Evolutionary conservation across 1,140 invertebrate genomes (phyloP).

Genomic region (Temnothorax curvispinosus): DNA sequence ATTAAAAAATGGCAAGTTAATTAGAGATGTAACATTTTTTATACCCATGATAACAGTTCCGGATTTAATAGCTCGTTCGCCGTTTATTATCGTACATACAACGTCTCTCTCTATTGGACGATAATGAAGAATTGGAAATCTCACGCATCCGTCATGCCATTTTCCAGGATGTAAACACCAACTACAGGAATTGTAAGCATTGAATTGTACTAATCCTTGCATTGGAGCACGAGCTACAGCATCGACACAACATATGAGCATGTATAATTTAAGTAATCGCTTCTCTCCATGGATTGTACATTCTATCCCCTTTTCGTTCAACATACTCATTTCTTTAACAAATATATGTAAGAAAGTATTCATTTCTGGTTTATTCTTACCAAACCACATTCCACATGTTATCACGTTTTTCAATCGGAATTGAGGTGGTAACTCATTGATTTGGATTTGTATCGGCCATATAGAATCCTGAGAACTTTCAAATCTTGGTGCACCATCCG

Average conservation of each 20-base stretch:
- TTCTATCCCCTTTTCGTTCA: neutral
- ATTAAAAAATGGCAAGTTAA: neutral
- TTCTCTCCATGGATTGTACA: neutral
- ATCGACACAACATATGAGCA: neutral
- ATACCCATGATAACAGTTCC: neutral
- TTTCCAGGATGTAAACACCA: neutral
- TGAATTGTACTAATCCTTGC: neutral
- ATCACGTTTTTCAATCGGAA: neutral
- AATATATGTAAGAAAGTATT: neutral
- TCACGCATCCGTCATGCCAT: neutral
- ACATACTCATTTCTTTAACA: neutral
- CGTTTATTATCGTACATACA: neutral
- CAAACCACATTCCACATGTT: neutral
- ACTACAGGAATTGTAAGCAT: neutral
- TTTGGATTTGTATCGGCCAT: neutral
- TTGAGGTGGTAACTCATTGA: neutral
- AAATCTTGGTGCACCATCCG: neutral
- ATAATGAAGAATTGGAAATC: slow-evolving; percentile 6
- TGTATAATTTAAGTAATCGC: neutral
- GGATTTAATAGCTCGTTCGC: neutral
- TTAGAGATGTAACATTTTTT: slow-evolving; percentile 8
- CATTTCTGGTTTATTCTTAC: neutral
- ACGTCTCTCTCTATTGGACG: neutral
- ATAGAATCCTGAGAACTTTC: neutral
- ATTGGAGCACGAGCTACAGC: slow-evolving; percentile 6